Base-by-base conservation (phyloP, 2,113 vertebrate species). In the Crotalus viridis region DNA sequence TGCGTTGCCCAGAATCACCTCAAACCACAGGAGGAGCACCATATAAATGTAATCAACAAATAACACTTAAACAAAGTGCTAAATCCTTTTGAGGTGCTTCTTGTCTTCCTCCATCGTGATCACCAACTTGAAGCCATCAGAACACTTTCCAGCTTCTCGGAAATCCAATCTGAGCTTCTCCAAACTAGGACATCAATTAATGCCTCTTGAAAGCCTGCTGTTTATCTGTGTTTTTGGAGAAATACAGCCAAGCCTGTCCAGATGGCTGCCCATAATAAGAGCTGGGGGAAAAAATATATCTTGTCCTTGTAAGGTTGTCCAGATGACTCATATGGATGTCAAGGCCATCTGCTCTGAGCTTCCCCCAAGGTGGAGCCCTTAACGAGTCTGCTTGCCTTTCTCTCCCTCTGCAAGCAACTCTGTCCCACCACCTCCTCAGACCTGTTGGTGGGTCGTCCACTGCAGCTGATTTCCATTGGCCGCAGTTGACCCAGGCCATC, bases 291-390 rank as follows among this genome's bases (percentile, higher is more conserved):
- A 13, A 87, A 19, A 55, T 55, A 24, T 61, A 89, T 51, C 64
- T 91, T 17, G 15, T 94, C 59, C 87, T 89, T 59, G 0, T 51
- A 85, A 91, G 10, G 22, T 89, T 28, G 6, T 91, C 33, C 0
- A 0, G 57, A 1, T 10, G 85, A 48, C 46, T 5, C 2, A 43
- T 43, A 46, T 12, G 61, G 26, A 1, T 26, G 56, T n/a, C 59
- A 24, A 55, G 52, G 8, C 17, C 89, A 22, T 28, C 90, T 87
- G 69, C 56, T 86, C 12, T 1, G 52, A 88, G 87, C 54, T 89
- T 85, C 69, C 9, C 88, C 51, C 19, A 43, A 26, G 10, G 12
- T 91, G 88, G n/a, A 22, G 7, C 33, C 48, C 9, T 51, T 85
- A 15, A 17, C 5, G 4, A 4, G 1, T 88, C 46, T 74, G 22